These are phyloP conservation scores for Pteruthius melanotis DNA, from an alignment of 2,113 vertebrate species.

Conservation along the genomic window DNA sequence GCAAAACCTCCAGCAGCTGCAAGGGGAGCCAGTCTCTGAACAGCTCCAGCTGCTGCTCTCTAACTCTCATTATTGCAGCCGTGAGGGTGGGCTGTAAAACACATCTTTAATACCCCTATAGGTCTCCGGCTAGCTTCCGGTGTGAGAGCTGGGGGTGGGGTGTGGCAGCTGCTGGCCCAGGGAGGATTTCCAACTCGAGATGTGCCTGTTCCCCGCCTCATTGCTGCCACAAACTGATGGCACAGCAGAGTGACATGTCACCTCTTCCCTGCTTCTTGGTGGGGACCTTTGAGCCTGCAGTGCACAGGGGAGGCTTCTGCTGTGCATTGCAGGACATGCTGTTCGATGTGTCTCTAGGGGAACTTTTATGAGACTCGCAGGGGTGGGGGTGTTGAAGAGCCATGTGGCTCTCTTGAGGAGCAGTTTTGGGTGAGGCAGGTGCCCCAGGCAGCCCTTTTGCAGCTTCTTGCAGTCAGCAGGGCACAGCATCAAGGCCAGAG, in stretches of 20 bases:
- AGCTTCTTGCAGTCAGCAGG: neutral
- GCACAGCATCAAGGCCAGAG: neutral
- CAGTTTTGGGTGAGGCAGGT: neutral
- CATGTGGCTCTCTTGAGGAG: neutral
- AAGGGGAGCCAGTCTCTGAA: neutral
- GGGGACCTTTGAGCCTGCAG: neutral
- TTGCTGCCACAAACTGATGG: neutral
- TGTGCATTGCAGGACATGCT: neutral
- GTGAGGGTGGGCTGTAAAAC: neutral
- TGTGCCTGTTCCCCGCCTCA: neutral
- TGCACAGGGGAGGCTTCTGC: neutral
- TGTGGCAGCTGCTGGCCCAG: neutral
- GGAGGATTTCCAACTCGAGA: neutral
- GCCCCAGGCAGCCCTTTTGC: fast-evolving
- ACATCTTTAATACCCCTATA: neutral
- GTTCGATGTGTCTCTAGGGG: fast-evolving
- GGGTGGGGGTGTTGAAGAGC: neutral
- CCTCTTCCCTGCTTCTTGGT: neutral
- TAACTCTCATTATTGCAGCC: neutral
- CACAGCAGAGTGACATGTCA: neutral
- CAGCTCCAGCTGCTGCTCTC: neutral
- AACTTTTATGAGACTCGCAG: neutral
- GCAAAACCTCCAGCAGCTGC: neutral
- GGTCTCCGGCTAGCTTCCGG: neutral
- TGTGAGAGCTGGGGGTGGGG: neutral